These are phyloP conservation scores for Aplysina aerophoba DNA, from an alignment of 37 sponge, comb jelly and placozoan species.

Conservation along the genomic window DNA sequence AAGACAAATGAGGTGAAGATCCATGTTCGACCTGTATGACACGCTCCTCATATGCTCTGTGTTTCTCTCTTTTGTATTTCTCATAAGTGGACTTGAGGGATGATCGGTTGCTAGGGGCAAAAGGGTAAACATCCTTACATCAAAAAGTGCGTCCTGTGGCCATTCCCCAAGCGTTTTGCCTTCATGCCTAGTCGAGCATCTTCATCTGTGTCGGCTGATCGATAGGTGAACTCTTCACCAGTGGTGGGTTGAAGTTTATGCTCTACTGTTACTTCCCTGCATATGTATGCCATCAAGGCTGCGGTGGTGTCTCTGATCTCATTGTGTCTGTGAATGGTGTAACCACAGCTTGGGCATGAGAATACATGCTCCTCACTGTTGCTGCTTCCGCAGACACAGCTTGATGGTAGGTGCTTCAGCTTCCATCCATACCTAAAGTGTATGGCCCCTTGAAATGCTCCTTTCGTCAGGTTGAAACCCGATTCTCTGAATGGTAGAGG, in stretches of 20 bases:
- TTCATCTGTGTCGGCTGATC: no score
- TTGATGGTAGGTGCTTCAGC: conserved; percentile 12
- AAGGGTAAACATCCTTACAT: conserved; percentile 24
- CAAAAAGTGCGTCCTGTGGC: conserved; percentile 8
- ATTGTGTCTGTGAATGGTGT: neutral
- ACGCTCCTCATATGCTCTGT: neutral
- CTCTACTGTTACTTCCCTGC: neutral
- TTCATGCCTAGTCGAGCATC: neutral
- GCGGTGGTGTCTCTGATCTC: neutral
- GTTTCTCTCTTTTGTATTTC: conserved; percentile 6
- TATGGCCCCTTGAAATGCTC: conserved; percentile 4
- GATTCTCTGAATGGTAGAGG: conserved; percentile 32
- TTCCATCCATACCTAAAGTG: conserved; percentile 45
- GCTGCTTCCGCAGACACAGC: conserved; percentile 11
- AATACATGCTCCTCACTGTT: neutral
- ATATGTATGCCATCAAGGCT: neutral
- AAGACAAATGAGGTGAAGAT: conserved; percentile 1
- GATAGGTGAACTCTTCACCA: neutral
- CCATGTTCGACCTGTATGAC: conserved; percentile 25
- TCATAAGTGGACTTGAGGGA: neutral
- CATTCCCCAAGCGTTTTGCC: neutral
- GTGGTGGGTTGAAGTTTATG: neutral
- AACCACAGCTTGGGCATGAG: neutral
- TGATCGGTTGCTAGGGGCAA: neutral
- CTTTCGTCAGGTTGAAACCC: conserved; percentile 19